Conservation (phyloP, 2,113 vertebrate genomes). For the Cairina moschata region DNA sequence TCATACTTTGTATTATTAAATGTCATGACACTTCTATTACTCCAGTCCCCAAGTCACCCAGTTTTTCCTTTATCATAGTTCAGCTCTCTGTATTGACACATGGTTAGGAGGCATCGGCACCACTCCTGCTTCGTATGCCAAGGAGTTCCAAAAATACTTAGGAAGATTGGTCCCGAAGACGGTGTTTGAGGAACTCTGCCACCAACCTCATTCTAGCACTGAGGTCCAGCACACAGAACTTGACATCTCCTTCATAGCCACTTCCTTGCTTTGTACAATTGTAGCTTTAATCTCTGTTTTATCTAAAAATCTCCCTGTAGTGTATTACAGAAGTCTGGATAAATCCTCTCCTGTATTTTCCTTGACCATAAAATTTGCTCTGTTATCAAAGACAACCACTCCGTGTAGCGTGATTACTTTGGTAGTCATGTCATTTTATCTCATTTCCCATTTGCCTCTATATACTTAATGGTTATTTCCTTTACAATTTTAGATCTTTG, state of each 20-base stretch:
- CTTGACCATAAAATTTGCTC: not conserved
- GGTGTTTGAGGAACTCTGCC: not conserved
- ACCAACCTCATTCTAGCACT: not conserved
- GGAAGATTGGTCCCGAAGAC: not conserved
- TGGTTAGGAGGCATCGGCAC: conserved; percentile 35
- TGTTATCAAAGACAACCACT: not conserved
- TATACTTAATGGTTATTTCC: not conserved
- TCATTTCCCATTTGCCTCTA: not conserved
- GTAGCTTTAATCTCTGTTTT: not conserved
- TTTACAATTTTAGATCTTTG: not conserved
- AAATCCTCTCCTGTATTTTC: not conserved
- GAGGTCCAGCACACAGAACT: not conserved
- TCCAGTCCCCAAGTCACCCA: conserved; percentile 17
- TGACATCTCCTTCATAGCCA: not conserved
- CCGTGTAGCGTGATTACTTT: not conserved
- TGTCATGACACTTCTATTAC: conserved; percentile 54
- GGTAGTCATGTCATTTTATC: not conserved
- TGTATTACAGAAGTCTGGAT: not conserved
- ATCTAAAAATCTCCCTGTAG: not conserved
- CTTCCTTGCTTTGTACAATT: not conserved
- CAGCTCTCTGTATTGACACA: conserved; percentile 9
- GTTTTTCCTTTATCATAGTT: conserved; percentile 24
- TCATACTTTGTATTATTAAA: conserved; percentile 65
- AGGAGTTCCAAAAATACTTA: not conserved
- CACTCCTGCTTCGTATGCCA: not conserved